These are phyloP conservation scores for Synodontis membranacea DNA, from an alignment of 2,113 vertebrate species.

Conservation along the genomic window DNA sequence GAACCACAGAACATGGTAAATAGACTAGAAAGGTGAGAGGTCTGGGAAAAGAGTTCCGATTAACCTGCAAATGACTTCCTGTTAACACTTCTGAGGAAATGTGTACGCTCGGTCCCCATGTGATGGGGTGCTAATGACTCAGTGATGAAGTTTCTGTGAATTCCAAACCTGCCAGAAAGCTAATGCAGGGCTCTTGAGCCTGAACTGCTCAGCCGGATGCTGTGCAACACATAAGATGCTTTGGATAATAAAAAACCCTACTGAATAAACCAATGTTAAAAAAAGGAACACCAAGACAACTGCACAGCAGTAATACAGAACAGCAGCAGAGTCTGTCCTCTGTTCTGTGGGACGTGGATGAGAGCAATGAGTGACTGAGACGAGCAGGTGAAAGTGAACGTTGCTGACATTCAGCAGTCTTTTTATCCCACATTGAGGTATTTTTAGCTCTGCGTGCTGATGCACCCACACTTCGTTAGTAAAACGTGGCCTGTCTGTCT, in stretches of 20 bases:
- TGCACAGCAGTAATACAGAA: constrained; percentile 14
- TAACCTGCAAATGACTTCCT: neutral
- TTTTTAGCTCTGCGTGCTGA: neutral
- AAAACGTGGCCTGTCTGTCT: neutral
- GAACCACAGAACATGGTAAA: neutral
- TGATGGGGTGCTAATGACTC: neutral
- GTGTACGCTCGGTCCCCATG: neutral
- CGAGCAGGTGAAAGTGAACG: neutral
- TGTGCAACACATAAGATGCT: neutral
- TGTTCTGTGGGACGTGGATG: neutral
- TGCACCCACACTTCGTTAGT: constrained; percentile 20
- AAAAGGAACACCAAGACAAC: neutral
- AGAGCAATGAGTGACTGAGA: too few relatives aligned
- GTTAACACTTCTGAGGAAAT: neutral
- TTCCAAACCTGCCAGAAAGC: neutral
- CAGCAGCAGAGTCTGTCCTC: neutral
- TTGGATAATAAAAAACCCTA: neutral
- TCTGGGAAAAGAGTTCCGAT: neutral
- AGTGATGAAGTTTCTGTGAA: neutral
- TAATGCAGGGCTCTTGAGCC: neutral
- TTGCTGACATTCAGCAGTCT: neutral
- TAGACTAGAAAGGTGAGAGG: neutral
- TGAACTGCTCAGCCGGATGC: neutral
- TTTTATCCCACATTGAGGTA: constrained; percentile 22
- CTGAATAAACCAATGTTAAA: neutral